Percentiles rank a stretch among this genome's conserved stretches.
phyloP scores from a whole-genome alignment of 2,888 invertebrate species.

The Calephelis perditalis region DNA sequence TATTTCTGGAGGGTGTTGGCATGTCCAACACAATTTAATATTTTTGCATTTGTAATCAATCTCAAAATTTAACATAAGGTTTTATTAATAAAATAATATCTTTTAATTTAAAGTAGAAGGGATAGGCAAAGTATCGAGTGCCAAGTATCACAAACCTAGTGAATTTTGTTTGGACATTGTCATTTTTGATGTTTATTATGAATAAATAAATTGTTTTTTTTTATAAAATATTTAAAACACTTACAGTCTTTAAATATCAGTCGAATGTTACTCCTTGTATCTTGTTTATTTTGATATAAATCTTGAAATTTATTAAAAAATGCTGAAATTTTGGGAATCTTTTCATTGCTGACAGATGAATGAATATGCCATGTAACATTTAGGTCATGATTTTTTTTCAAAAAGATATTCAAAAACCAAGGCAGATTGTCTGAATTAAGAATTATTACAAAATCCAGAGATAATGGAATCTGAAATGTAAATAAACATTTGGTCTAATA shows the following conservation, averaged over 20 bases:
- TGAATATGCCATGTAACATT: conserved; percentile 79
- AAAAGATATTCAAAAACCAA: conserved; percentile 80
- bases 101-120: no score
- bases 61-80: neutral
- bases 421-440: conserved; percentile 82
- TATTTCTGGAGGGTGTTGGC: no score
- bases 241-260: conserved; percentile 89
- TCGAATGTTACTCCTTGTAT: conserved; percentile 72
- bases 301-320: conserved; percentile 48
- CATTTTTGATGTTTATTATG: no score
- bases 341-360: conserved; percentile 76
- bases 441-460: conserved; percentile 81
- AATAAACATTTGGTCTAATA: no score
- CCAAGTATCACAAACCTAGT: no score
- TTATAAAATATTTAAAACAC: conserved; percentile 27
- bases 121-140: no score
- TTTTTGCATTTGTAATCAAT: no score
- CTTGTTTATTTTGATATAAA: conserved; percentile 23
- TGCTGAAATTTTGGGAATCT: conserved; percentile 49
- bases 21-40: no score
- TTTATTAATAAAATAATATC: no score
- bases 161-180: no score
- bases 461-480: conserved; percentile 47
- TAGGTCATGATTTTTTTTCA: conserved; percentile 74
- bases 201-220: neutral